Conservation (phyloP, 2,113 vertebrate genomes). For the Lota lota region DNA sequence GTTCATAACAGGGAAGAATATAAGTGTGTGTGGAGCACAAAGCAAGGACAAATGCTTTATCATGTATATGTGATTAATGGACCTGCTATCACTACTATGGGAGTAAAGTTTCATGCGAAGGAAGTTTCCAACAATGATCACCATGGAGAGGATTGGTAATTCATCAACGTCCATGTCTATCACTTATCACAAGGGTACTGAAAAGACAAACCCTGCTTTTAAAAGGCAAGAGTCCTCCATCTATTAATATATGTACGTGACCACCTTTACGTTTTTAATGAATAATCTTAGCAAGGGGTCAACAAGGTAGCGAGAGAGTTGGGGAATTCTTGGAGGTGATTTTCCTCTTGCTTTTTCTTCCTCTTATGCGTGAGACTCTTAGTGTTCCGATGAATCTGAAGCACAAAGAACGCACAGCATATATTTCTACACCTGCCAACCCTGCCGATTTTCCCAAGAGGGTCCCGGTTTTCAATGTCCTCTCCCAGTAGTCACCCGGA, state of each 20-base stretch:
- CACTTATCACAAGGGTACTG: slow-evolving; percentile 23
- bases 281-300: background rate
- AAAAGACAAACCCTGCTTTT: slow-evolving; percentile 1
- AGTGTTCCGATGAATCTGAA: too few relatives aligned
- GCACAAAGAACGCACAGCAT: too few relatives aligned
- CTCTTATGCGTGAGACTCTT: too few relatives aligned
- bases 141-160: slow-evolving; percentile 21
- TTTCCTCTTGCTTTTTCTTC: too few relatives aligned
- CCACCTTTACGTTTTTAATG: background rate
- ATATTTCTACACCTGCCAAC: too few relatives aligned
- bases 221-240: background rate
- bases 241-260: background rate
- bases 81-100: background rate
- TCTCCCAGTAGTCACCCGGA: too few relatives aligned
- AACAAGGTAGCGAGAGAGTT: background rate
- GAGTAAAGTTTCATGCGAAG: slow-evolving; percentile 8
- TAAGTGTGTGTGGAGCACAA: background rate
- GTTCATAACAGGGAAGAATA: background rate
- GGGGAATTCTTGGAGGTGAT: background rate
- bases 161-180: slow-evolving; percentile 22
- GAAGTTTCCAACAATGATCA: slow-evolving; percentile 1
- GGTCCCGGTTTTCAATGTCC: too few relatives aligned
- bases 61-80: slow-evolving; percentile 46
- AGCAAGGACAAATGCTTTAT: slow-evolving; percentile 38
- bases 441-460: too few relatives aligned